phyloP scores from a whole-genome alignment of 2,888 invertebrate genomes.

The Rotaria macrura region DNA sequence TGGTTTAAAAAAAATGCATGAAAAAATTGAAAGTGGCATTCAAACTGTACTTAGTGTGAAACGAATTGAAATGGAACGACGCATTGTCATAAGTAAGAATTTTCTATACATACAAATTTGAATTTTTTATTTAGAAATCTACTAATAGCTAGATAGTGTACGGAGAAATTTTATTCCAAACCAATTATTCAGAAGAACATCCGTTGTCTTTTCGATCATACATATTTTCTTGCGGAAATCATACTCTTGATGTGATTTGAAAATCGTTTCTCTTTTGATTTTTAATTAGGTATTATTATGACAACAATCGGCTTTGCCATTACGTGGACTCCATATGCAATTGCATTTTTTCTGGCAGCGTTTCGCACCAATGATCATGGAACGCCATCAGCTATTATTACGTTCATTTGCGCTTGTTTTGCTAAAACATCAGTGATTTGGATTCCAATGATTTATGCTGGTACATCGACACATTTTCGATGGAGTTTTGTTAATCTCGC shows the following conservation, averaged over 20 bases:
- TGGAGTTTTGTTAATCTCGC: neutral
- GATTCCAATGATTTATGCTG: neutral
- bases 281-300: neutral
- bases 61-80: neutral
- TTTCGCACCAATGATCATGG: neutral
- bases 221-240: too few species aligned
- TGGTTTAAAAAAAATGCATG: neutral
- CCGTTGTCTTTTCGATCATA: too few species aligned
- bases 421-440: neutral
- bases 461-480: neutral
- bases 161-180: too few species aligned
- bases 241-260: too few species aligned
- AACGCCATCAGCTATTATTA: neutral
- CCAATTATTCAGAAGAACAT: too few species aligned
- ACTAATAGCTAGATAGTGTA: neutral
- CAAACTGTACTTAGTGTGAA: neutral
- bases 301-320: neutral
- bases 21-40: neutral
- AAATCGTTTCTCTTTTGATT: too few species aligned
- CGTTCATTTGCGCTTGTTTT: neutral
- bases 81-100: neutral
- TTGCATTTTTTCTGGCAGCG: neutral
- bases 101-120: neutral
- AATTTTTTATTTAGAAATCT: neutral
- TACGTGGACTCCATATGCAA: neutral